Evolutionary conservation across 2,797 vertebrate genomes (phyloP), one percentile per base, ranked within the genome.

Genomic region (Fringilla coelebs): DNA sequence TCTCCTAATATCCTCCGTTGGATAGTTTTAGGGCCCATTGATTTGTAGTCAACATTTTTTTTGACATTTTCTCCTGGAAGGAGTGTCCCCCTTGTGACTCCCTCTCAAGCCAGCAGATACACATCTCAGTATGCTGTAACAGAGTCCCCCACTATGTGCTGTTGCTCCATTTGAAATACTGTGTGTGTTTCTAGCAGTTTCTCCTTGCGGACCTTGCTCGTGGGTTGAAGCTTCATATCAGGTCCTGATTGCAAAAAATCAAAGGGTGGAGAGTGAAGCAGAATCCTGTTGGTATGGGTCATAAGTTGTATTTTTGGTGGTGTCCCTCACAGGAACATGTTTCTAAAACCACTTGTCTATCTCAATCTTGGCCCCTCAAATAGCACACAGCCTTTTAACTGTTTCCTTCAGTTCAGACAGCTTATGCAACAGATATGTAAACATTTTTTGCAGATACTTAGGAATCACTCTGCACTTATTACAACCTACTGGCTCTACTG

Each of bases 91-190:
- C 10, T 46, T 13, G 3, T 51, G 18, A 34, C 18, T 29, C 13
- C 17, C 13, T 52, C 8, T 13, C 13, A 49, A n/a, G 6, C 11
- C 4, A 10, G 52, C 3, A 45, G 19, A 15, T 17, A 5, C 4
- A 13, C 1, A 2, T 3, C 26, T 58, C 49, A 14, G 22, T 49
- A 34, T 2, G 9, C 10, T 1, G 0, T 11, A 48, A 34, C 4
- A 46, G 29, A 51, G 29, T 20, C 25, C 70, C 6, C 9, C 9
- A 34, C 13, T 12, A 7, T 0, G 0, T 48, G 7, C 11, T n/a
- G 15, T 36, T 5, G 0, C 10, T 65, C 51, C 6, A 7, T 57
- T 74, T 66, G 48, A 4, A 62, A 58, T 31, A 22, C 3, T 12
- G 15, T 40, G 3, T 29, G 13, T 49, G 29, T 8, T 67, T 34